A percentile compares a stretch with the other conserved stretches of the same genome.
phyloP scores from a whole-genome alignment of 2,888 invertebrate species.

The Drosophila pseudotakahashii region DNA sequence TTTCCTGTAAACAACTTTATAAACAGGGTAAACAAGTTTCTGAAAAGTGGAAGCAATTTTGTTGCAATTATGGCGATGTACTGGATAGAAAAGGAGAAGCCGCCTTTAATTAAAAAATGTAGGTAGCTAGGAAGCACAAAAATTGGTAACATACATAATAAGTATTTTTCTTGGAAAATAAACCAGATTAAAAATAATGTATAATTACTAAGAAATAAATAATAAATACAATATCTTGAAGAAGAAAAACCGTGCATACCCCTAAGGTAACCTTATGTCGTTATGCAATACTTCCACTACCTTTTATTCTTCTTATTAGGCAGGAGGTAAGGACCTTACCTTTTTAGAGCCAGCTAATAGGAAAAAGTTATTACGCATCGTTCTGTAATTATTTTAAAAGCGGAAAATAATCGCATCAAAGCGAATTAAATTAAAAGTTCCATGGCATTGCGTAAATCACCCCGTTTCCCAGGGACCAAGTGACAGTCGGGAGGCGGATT shows the following conservation, averaged over 20 bases:
- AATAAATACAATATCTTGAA: not conserved
- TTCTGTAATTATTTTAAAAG: constrained; percentile 47
- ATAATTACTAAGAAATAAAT: not conserved
- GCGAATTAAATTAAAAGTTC: constrained; percentile 75
- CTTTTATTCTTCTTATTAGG: not conserved
- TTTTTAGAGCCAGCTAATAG: constrained; percentile 4
- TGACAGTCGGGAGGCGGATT: not conserved
- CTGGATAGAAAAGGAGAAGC: not conserved
- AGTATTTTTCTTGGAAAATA: not conserved
- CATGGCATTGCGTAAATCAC: constrained; percentile 70
- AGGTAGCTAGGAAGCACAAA: not conserved
- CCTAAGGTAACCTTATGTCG: not conserved
- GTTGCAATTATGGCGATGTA: constrained; percentile 1
- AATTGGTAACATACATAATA: too few relatives aligned
- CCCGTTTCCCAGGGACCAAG: constrained; percentile 12
- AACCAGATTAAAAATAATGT: too few relatives aligned
- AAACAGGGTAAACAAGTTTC: constrained; percentile 15
- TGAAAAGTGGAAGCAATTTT: constrained; percentile 2
- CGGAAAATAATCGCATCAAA: constrained; percentile 67
- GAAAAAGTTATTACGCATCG: constrained; percentile 48
- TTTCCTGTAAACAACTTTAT: constrained; percentile 22
- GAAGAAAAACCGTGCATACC: too few relatives aligned
- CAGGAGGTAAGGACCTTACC: not conserved
- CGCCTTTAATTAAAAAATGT: not conserved
- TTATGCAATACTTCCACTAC: too few relatives aligned